These are phyloP conservation scores for Lobophora halterata DNA, from an alignment of 2,888 invertebrate genomes.

Conservation along the genomic window DNA sequence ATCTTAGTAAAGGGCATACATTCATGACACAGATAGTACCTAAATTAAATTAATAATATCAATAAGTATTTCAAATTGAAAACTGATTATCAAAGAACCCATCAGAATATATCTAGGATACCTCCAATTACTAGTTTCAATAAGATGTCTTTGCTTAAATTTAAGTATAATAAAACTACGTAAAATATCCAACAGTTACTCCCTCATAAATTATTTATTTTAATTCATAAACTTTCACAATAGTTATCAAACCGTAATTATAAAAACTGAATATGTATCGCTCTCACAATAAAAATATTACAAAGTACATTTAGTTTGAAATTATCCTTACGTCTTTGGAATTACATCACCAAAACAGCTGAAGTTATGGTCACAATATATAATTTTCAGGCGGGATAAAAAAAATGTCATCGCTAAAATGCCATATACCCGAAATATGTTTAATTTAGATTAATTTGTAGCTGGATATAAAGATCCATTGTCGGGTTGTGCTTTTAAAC, in stretches of 20 bases:
- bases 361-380: constrained; percentile 75
- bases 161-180: constrained; percentile 23
- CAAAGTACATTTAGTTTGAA: constrained; percentile 55
- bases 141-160: constrained; percentile 7
- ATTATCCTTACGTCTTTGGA: constrained; percentile 79
- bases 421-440: constrained; percentile 26
- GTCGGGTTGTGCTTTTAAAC: constrained; percentile 47
- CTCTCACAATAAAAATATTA: constrained; percentile 35
- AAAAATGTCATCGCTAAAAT: constrained; percentile 37
- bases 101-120: constrained; percentile 11
- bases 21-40: constrained; percentile 51
- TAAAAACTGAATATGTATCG: constrained; percentile 41
- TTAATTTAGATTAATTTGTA: constrained; percentile 8
- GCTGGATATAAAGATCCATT: constrained; percentile 13
- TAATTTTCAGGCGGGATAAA: constrained; percentile 74
- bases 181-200: constrained; percentile 14
- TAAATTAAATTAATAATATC: constrained; percentile 22
- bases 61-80: constrained; percentile 22
- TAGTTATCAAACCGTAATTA: constrained; percentile 21
- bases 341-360: constrained; percentile 79
- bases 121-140: too few relatives aligned
- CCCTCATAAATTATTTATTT: constrained; percentile 28
- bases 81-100: constrained; percentile 16
- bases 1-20: constrained; percentile 36
- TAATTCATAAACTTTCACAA: constrained; percentile 27